Conservation (phyloP, 2,888 invertebrate species). For the Hydrotaea cyrtoneurina region DNA sequence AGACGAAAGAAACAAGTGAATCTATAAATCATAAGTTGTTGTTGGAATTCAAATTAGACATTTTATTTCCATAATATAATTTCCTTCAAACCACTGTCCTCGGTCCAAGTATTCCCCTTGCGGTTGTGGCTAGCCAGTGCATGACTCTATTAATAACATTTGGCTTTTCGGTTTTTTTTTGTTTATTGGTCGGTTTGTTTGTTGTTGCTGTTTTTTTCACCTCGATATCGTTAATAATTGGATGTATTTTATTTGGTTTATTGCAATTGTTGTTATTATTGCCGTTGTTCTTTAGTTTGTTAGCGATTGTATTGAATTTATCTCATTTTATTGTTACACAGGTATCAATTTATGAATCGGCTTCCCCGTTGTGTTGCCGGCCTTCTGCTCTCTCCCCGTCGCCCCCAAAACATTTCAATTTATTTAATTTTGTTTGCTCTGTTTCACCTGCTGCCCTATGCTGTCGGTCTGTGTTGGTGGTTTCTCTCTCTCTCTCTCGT, state of each 20-base stretch:
- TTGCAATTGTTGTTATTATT: neutral
- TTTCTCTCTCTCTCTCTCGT: neutral
- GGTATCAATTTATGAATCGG: conserved; percentile 59
- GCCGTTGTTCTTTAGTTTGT: conserved; percentile 36
- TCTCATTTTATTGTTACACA: conserved; percentile 46
- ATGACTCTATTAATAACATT: too few species aligned
- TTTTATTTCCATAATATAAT: too few species aligned
- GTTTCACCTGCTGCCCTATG: neutral
- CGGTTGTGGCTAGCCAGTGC: too few species aligned
- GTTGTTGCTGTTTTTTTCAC: too few species aligned
- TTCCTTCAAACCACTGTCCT: too few species aligned
- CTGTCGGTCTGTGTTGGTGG: conserved; percentile 34
- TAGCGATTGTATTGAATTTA: conserved; percentile 20
- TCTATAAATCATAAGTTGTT: too few species aligned
- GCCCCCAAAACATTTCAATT: neutral
- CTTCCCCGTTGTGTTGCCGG: too few species aligned
- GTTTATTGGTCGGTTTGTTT: too few species aligned
- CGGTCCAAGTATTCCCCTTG: too few species aligned
- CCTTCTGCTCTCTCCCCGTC: neutral
- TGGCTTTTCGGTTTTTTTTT: too few species aligned
- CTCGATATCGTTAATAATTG: neutral
- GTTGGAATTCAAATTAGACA: too few species aligned
- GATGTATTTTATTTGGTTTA: neutral
- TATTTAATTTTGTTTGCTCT: conserved; percentile 27
- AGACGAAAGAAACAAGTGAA: too few species aligned